Evolutionary conservation across 2,888 invertebrate genomes (phyloP).

Genomic region (Boloria euphrosyne): DNA sequence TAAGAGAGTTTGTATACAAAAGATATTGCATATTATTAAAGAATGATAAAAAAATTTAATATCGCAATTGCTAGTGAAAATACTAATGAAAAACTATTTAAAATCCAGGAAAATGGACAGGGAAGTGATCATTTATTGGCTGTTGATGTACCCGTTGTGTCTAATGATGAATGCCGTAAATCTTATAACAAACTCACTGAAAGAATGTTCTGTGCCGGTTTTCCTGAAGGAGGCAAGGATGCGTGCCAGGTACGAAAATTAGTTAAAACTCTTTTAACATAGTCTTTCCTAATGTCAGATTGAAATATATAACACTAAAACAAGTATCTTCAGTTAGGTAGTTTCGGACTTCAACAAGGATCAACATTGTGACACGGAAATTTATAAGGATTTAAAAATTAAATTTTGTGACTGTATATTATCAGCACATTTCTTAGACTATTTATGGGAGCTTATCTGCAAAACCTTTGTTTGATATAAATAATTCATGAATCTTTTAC

Average conservation of each 20-base stretch:
- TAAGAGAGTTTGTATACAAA: background rate
- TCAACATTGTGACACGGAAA: no score
- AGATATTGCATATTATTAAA: slow-evolving; percentile 9
- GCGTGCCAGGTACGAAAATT: slow-evolving; percentile 62
- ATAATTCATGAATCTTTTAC: slow-evolving; percentile 24
- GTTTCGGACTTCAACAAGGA: no score
- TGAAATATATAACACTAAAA: no score
- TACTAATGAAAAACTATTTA: background rate
- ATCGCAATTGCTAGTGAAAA: background rate
- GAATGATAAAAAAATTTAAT: background rate
- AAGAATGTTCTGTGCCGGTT: slow-evolving; percentile 69
- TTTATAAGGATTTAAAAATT: background rate
- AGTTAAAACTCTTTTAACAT: no score
- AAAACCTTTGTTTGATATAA: slow-evolving; percentile 20
- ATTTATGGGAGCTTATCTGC: slow-evolving; percentile 19
- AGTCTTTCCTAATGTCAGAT: no score
- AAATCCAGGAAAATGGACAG: slow-evolving; percentile 56
- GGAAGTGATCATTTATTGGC: slow-evolving; percentile 53
- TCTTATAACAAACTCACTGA: slow-evolving; percentile 52
- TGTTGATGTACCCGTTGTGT: slow-evolving; percentile 51
- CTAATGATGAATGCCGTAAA: slow-evolving; percentile 48
- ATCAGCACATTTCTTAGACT: slow-evolving; percentile 7
- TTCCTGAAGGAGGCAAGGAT: slow-evolving; percentile 65
- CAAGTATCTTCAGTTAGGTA: no score
- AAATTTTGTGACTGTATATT: slow-evolving; percentile 6